Evolutionary conservation across 2,797 vertebrate genomes (phyloP), one percentile per base, ranked within the genome.

Genomic region (Clarias platycephalus): DNA sequence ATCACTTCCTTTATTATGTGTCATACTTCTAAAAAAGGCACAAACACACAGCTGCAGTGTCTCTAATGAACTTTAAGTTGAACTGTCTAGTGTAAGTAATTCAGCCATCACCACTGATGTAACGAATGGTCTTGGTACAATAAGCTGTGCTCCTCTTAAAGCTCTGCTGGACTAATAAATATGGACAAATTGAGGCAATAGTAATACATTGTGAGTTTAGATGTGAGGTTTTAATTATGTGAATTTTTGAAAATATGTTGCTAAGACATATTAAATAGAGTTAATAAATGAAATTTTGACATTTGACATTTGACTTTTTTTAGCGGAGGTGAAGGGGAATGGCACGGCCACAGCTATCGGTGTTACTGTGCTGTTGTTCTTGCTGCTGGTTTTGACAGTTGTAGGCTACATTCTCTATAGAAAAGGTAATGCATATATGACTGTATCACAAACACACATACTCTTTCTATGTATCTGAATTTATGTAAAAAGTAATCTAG

Each of bases 1-100:
- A 70, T 79, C 80, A 53, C 62, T 89, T 89, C 84, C 80, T 81
- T 22, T 28, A 60, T 24, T 9, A 22, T 62, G 24, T 58, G n/a
- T 67, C 40, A 75, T 28, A 31, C 64, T 28, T 49, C 66, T 20
- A 4, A n/a, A 77, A 55, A 75, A 13, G 49, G 26, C 49, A 58
- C 34, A 49, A 12, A 9, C 31, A 62, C 70, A 28, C 55, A 82
- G 34, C 81, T 71, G 67, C 26, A 34, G 44, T 24, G 20, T 26
- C 15, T 20, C 18, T 55, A 5, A 24, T 60, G 18, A 57, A 26
- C 28, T 9, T 12, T 2, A 18, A 18, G 34, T 67, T 63, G 13
- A 22, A 55, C 20, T 34, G 26, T 62, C 12, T 24, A 31, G 22
- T 60, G 16, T 31, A 74, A 55, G 22, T 28, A 18, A 28, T 53